phyloP scores from a whole-genome alignment of 2,113 vertebrate genomes.

The Megaleporinus macrocephalus region DNA sequence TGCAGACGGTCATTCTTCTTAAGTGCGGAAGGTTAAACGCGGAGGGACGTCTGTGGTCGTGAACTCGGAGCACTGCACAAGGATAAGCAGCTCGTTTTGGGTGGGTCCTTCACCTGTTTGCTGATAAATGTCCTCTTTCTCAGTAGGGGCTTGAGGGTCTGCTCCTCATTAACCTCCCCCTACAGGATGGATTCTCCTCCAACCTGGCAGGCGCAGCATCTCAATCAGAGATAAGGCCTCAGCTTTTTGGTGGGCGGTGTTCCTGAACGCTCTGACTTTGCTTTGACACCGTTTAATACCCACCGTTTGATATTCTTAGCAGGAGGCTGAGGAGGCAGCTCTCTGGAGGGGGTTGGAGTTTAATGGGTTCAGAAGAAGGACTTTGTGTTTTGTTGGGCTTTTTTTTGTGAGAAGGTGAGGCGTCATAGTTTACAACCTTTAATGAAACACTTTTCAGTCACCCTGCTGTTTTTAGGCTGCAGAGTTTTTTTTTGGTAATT shows the following conservation, averaged over 20 bases:
- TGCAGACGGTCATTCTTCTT: neutral
- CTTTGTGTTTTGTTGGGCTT: neutral
- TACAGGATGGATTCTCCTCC: conserved; percentile 27
- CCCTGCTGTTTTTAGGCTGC: no score
- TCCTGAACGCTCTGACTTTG: conserved; percentile 14
- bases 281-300: neutral
- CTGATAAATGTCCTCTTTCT: conserved; percentile 30
- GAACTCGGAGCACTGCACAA: neutral
- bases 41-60: neutral
- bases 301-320: neutral
- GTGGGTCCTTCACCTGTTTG: conserved; percentile 1
- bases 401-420: conserved; percentile 1
- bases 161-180: conserved; percentile 35
- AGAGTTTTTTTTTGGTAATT: no score
- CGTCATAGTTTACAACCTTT: no score
- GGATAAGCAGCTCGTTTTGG: conserved; percentile 1
- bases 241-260: neutral
- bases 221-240: conserved; percentile 27
- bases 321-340: neutral
- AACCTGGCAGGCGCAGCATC: conserved; percentile 4
- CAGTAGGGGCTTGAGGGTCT: conserved; percentile 4
- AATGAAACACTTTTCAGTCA: no score
- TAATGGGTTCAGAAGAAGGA: neutral
- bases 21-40: conserved; percentile 11
- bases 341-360: neutral